Evolutionary conservation across 2,888 invertebrate genomes (phyloP), one percentile per base, ranked within the genome.

Genomic region (Rambutsinella grinnellia): DNA sequence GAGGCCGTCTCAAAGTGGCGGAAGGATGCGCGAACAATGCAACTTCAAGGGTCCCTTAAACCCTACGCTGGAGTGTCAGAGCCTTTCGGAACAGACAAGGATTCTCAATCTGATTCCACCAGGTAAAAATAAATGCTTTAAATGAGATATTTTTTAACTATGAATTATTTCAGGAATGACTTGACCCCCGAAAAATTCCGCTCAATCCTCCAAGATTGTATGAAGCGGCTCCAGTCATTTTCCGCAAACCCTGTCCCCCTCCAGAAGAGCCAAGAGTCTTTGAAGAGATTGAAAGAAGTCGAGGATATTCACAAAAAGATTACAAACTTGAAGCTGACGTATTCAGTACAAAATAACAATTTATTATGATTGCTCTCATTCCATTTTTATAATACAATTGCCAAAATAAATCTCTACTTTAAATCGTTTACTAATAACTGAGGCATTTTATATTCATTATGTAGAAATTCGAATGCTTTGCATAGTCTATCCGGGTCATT

Each of bases 1-100:
- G 81, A 81, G 13, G 79, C 58, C 2, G 53, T 81, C 2, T 24
- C 53, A 17, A 75, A 78, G 63, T 81, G 77, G 77, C 21, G 79
- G 28, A 70, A 57, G 54, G 81, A 79, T 19, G 61, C 81, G 3
- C 53, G 46, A 51, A 36, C 68, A 36, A 26, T 77, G 23, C 78
- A 78, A 67, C 68, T 69, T 57, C 69, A 69, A 46, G 78, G 76
- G 0, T 69, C 69, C 15, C 27, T 27, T 15, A 56, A 63, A n/a
- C 44, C 61, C 0, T 63, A 60, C 23, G 26, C 47, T 6, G 60
- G 74, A 8, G 67, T 74, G 0, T 15, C 24, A 19, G 68, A 74
- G 26, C 80, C 80, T 3, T 80, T 76, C 44, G 80, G 80, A 74
- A 67, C 71, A 10, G 57, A 77, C 21, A 61, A 49, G 23, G 67